Conservation (phyloP, 1,140 invertebrate genomes). For the Thaumatotibia leucotreta region DNA sequence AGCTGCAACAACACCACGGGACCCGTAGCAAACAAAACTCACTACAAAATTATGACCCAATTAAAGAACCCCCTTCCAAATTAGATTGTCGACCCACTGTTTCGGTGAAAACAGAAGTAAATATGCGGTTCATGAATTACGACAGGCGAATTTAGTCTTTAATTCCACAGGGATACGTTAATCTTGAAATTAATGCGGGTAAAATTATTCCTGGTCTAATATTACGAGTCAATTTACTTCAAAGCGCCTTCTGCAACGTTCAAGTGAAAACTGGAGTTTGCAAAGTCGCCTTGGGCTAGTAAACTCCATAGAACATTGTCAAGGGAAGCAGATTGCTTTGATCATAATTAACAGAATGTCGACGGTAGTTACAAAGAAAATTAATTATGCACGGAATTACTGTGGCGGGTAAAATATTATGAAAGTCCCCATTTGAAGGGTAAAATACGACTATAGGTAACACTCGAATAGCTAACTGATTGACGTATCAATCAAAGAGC, state of each 20-base stretch:
- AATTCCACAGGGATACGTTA: neutral
- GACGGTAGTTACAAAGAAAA: neutral
- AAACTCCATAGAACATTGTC: constrained; percentile 4
- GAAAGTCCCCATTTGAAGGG: neutral
- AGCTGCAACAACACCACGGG: constrained; percentile 20
- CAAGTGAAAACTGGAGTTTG: neutral
- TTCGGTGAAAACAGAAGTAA: constrained; percentile 7
- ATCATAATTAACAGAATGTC: constrained; percentile 3
- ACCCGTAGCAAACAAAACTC: constrained; percentile 29
- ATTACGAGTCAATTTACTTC: constrained; percentile 6
- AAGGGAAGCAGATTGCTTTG: constrained; percentile 6
- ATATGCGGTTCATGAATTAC: constrained; percentile 10
- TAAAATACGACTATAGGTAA: neutral
- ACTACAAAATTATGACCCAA: constrained; percentile 38
- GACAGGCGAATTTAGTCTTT: neutral
- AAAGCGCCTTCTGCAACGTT: neutral
- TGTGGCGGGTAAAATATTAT: neutral
- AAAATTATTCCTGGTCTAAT: neutral
- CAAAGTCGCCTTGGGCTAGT: constrained; percentile 2
- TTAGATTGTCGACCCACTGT: constrained; percentile 35
- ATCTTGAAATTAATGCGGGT: neutral
- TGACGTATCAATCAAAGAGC: neutral
- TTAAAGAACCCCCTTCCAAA: constrained; percentile 43
- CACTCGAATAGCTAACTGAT: too few species aligned
- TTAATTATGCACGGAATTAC: neutral